Conservation (phyloP, 2,888 invertebrate genomes). For the Choristoneura rosaceana region DNA sequence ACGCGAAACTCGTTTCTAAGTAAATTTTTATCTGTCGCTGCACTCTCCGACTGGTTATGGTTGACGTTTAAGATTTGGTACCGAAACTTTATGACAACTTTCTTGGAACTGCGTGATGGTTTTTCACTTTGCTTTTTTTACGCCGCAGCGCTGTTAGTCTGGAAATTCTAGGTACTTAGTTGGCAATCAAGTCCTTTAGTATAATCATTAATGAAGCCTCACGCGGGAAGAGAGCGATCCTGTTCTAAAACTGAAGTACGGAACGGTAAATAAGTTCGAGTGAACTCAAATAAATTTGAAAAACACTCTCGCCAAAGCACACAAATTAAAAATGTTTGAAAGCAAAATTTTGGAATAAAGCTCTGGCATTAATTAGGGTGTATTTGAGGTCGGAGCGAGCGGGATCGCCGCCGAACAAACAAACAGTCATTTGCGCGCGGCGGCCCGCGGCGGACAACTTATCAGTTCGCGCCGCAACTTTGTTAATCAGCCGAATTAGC, state of each 20-base stretch:
- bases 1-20: background rate
- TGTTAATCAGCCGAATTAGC: conserved; percentile 22
- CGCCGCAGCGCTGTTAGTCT: too few relatives aligned
- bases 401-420: conserved; percentile 8
- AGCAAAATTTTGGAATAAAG: conserved; percentile 11
- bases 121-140: too few relatives aligned
- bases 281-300: conserved; percentile 1
- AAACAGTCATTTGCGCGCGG: background rate
- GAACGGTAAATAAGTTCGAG: background rate
- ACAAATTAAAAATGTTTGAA: conserved; percentile 4
- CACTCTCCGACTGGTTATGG: too few relatives aligned
- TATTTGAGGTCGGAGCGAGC: conserved; percentile 13
- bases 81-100: too few relatives aligned
- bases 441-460: conserved; percentile 3
- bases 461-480: conserved; percentile 12
- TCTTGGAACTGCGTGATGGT: too few relatives aligned
- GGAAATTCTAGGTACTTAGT: too few relatives aligned
- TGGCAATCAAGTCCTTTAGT: too few relatives aligned
- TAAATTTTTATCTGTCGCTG: background rate
- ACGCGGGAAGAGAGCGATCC: too few relatives aligned
- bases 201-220: too few relatives aligned
- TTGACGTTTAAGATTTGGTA: too few relatives aligned
- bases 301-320: conserved; percentile 9
- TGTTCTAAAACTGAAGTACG: too few relatives aligned
- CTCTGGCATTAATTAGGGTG: conserved; percentile 20